Base-by-base conservation (phyloP, 2,888 invertebrate species). In the Dasypogon diadema region DNA sequence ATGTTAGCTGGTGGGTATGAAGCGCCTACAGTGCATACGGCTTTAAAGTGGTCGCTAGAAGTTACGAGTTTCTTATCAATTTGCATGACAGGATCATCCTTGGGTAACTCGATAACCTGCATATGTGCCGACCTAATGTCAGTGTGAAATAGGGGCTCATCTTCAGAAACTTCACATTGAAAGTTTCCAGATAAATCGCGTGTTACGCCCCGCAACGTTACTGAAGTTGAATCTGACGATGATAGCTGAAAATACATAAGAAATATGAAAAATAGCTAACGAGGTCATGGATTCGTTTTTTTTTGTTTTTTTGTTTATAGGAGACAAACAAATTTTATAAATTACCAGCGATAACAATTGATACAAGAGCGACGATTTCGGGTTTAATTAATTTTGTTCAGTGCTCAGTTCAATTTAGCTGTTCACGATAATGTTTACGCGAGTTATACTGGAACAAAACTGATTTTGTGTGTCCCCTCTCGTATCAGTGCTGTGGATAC, bases 141-240 rank as follows among this genome's bases (percentile, higher is more conserved):
- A 14, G 89, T 89, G 80, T 89, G 89, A 79, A 89, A 89, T 60
- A 88, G 85, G 5, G 89, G 89, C 37, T 88, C 89, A 83, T 89
- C 89, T 77, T 88, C 89, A n/a, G 89, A 88, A 48, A 89, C 89
- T 83, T 89, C 89, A 79, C 89, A 89, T 81, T 88, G 88, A 82
- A 88, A 89, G 82, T 85, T 87, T 75, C 89, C 89, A 42, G 88
- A 87, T 77, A 89, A 85, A 79, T 88, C 88, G 73, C 88, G 84
- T 56, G 87, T 87, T 54, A 89, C 89, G 79, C 88, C 86, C 75
- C 85, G 86, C 77, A 89, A 81, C 24, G 88, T 89, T 12, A 89
- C 89, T 77, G 88, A 87, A 72, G 86, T 86, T 63, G 88, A 87
- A 82, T 89, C 88, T 21, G 89, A 89, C 77, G 86, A 87, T 77